Evolutionary conservation across 2,888 invertebrate genomes (phyloP), one percentile per base, ranked within the genome.

Genomic region (Microchrysa polita): DNA sequence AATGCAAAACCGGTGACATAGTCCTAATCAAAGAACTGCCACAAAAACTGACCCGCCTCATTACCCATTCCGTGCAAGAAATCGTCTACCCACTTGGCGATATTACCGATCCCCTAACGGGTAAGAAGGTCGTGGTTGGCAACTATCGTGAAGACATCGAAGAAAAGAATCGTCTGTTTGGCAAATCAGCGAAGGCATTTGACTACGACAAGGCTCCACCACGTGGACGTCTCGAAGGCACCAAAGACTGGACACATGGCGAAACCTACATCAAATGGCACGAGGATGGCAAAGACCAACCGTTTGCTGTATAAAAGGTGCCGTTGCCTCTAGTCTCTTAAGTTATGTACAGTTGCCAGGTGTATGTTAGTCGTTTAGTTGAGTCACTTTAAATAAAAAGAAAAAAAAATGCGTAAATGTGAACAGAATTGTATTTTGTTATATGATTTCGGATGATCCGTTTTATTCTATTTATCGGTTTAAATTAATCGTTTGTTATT

Each of bases 1-100:
- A 87, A 61, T 94, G 93, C 81, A 94, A 94, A 85, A 88, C 91
- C 10, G 95, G 95, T 1, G 96, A 96, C 80, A 87, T 93, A 60
- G 94, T 94, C 4, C 86, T 96, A 14, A 91, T 95, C 77, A 88
- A 93, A 82, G 88, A 89, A 77, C 82, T 95, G 65, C 90, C 92
- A 1, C 85, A 90, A 74, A 92, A 91, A 82, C 80, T 93, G 76
- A 93, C 94, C 0, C 90, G 90, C 75, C 83, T 93, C 1, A 91
- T 96, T 10, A 92, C 93, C 7, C 95, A 95, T 81, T 88, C 90
- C 86, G 90, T 96, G 0, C 87, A 92, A 80, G 90, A 94, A 82
- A 88, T 95, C 5, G 88, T 96, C 16, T 93, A 93, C 83, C 92
- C 92, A 1, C 85, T 92, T 78, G 96, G 96, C 78, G 94, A 96